Evolutionary conservation across 2,888 invertebrate genomes (phyloP).

Genomic region (Orchesella flavescens): DNA sequence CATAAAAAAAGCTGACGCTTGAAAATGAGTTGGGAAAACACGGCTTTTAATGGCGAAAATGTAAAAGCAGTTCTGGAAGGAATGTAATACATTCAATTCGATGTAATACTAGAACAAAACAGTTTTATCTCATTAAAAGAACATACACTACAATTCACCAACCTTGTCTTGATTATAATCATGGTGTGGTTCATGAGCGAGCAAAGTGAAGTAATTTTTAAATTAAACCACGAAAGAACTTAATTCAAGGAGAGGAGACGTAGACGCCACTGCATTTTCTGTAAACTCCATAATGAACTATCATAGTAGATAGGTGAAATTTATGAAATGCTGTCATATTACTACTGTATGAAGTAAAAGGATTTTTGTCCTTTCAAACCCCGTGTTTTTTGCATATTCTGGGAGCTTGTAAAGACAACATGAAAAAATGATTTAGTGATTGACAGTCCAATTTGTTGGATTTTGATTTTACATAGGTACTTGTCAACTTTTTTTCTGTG

Average conservation of each 20-base stretch:
- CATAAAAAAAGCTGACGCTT: not conserved
- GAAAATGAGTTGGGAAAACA: not conserved
- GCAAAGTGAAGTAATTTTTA: conserved; percentile 12
- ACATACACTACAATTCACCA: conserved; percentile 11
- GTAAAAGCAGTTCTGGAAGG: not conserved
- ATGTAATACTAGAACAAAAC: not conserved
- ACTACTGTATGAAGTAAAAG: no score
- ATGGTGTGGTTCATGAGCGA: no score
- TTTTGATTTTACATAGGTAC: conserved; percentile 10
- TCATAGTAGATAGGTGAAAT: not conserved
- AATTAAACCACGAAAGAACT: conserved; percentile 23
- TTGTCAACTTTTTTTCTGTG: not conserved
- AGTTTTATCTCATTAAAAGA: conserved; percentile 26
- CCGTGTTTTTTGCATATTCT: not conserved
- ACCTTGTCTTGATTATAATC: conserved; percentile 24
- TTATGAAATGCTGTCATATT: no score
- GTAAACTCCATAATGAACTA: not conserved
- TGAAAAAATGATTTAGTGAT: conserved; percentile 24
- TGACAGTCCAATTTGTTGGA: conserved; percentile 51
- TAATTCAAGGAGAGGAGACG: conserved; percentile 35
- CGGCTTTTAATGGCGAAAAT: not conserved
- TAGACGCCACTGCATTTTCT: not conserved
- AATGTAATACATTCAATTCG: not conserved
- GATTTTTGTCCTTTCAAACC: not conserved
- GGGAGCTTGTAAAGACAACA: not conserved